These are phyloP conservation scores for Ascidia mentula DNA, from an alignment of 23 tunicate species.

Conservation along the genomic window DNA sequence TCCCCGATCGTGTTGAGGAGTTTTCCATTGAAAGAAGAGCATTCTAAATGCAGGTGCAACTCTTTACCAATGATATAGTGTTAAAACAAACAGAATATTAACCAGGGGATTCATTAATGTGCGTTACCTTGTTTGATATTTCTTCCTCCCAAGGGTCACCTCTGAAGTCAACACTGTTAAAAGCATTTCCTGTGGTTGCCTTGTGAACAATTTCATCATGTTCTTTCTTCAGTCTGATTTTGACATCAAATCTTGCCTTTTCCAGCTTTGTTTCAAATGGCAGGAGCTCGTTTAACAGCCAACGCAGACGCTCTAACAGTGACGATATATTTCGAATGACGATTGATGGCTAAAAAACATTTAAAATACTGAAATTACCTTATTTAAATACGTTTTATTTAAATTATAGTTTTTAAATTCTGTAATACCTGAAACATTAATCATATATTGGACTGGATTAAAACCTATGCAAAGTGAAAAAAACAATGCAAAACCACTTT, in stretches of 20 bases:
- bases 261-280: conserved; percentile 55
- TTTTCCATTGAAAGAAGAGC: conserved; percentile 3
- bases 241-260: conserved; percentile 60
- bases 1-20: conserved; percentile 9
- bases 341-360: neutral
- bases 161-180: conserved; percentile 5
- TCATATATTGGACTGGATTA: too few relatives aligned
- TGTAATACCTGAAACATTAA: too few relatives aligned
- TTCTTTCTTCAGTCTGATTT: conserved; percentile 56
- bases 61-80: too few relatives aligned
- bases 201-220: conserved; percentile 55
- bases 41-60: too few relatives aligned
- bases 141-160: conserved; percentile 81
- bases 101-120: neutral
- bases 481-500: neutral
- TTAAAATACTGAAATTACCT: neutral
- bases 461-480: too few relatives aligned
- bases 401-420: too few relatives aligned
- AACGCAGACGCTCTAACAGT: conserved; percentile 39
- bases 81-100: neutral
- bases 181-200: conserved; percentile 49
- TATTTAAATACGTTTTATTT: too few relatives aligned
- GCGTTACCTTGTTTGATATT: conserved; percentile 45
- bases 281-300: conserved; percentile 60
- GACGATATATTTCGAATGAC: conserved; percentile 14